Percentiles rank a stretch among this genome's conserved stretches.
Evolutionary conservation across 2,113 vertebrate species (phyloP).

Genomic region (Oryzias woworae): DNA sequence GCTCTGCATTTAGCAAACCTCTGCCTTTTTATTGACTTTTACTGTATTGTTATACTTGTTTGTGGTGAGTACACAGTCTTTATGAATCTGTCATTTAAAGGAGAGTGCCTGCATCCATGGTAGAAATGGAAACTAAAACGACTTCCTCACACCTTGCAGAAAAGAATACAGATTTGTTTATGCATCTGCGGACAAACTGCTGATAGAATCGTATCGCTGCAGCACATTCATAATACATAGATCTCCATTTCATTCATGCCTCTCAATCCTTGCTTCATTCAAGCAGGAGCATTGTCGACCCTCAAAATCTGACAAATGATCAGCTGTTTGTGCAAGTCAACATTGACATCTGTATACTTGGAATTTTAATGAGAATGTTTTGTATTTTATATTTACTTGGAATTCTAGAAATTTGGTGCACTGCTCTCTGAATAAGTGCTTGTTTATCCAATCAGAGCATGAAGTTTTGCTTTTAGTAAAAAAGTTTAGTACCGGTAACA

Average conservation of each 20-base stretch:
- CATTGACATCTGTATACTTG: background rate
- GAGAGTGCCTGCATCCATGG: too few relatives aligned
- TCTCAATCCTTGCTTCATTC: background rate
- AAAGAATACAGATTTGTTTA: slow-evolving; percentile 7
- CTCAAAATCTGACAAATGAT: slow-evolving; percentile 4
- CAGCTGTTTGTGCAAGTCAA: background rate
- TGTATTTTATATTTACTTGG: background rate
- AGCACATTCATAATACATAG: background rate
- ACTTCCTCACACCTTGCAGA: slow-evolving; percentile 1
- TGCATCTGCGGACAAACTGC: background rate
- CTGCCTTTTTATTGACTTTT: too few relatives aligned
- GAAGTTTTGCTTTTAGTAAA: background rate
- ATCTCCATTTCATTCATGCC: background rate
- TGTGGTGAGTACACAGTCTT: too few relatives aligned
- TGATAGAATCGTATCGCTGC: background rate
- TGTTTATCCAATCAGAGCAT: background rate
- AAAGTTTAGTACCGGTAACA: too few relatives aligned
- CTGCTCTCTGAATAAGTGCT: background rate
- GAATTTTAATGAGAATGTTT: background rate
- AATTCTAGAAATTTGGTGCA: background rate
- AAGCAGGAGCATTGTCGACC: background rate
- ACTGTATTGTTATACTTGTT: too few relatives aligned
- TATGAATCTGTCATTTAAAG: too few relatives aligned
- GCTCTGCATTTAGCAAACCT: too few relatives aligned
- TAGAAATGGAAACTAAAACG: too few relatives aligned